Percentiles rank a stretch among this genome's conserved stretches.
These are phyloP conservation scores for Felis chaus DNA, from an alignment of 2,113 vertebrate genomes.

Conservation along the genomic window DNA sequence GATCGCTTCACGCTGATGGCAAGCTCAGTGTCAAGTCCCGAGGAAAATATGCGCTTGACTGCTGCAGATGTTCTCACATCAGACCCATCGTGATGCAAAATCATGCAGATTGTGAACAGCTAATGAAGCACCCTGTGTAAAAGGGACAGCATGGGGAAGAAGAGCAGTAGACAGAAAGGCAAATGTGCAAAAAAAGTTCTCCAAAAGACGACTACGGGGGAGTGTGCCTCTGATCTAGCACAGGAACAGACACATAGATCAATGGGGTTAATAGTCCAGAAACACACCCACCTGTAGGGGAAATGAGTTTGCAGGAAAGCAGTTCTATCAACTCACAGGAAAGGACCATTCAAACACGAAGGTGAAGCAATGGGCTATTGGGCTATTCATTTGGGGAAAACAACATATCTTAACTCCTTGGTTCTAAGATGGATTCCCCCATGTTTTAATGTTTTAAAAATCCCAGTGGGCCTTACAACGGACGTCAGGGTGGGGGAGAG, in stretches of 20 bases:
- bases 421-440: not conserved
- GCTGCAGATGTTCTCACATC: conserved; percentile 66
- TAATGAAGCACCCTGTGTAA: not conserved
- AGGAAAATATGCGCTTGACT: conserved; percentile 24
- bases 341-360: not conserved
- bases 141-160: not conserved
- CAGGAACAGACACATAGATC: not conserved
- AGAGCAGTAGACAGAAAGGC: not conserved
- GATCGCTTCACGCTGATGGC: not conserved
- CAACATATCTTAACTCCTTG: not conserved
- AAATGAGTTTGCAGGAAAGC: not conserved
- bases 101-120: conserved; percentile 19
- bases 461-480: not conserved
- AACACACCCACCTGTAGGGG: not conserved
- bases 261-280: not conserved
- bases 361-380: not conserved
- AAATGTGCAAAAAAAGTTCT: not conserved
- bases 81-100: conserved; percentile 29
- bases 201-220: not conserved
- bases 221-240: not conserved
- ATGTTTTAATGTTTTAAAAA: conserved; percentile 21
- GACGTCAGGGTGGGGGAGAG: too few species aligned
- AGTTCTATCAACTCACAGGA: not conserved
- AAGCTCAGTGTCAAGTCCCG: conserved; percentile 52
- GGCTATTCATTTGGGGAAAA: not conserved